phyloP scores from a whole-genome alignment of 2,888 invertebrate genomes.

The Drosophila pseudotakahashii region DNA sequence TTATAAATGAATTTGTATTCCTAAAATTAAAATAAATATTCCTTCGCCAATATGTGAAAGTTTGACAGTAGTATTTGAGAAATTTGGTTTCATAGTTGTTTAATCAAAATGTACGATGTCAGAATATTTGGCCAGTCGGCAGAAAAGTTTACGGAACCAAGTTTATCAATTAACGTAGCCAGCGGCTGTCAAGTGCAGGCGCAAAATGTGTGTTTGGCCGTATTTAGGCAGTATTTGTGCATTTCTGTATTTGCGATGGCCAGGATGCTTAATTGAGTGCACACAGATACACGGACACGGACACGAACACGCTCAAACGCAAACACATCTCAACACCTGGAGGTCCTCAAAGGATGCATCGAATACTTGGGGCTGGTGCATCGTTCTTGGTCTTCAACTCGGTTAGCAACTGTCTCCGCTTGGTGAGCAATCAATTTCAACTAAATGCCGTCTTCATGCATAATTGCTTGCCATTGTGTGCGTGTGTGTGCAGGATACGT shows the following conservation, averaged over 20 bases:
- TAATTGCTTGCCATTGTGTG: conserved; percentile 55
- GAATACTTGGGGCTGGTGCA: conserved; percentile 29
- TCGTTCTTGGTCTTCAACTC: conserved; percentile 1
- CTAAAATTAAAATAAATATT: too few relatives aligned
- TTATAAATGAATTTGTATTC: too few relatives aligned
- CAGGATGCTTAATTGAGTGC: conserved; percentile 66
- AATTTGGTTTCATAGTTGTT: not conserved
- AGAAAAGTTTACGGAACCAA: conserved; percentile 7
- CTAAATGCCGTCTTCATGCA: conserved; percentile 72
- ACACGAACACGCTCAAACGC: conserved; percentile 10
- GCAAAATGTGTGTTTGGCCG: conserved; percentile 39
- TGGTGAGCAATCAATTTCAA: conserved; percentile 71
- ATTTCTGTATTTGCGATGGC: conserved; percentile 49
- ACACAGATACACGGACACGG: conserved; percentile 19
- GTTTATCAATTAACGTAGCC: conserved; percentile 53
- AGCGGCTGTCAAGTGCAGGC: conserved; percentile 49
- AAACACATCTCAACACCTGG: conserved; percentile 47
- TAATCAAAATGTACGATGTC: conserved; percentile 7
- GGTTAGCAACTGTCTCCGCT: conserved; percentile 49
- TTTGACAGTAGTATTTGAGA: not conserved
- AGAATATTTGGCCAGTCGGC: conserved; percentile 3
- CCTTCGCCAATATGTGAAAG: too few relatives aligned
- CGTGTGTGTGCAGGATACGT: conserved; percentile 9
- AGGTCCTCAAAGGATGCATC: conserved; percentile 30
- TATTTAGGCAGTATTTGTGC: conserved; percentile 31